A percentile compares a stretch with the other conserved stretches of the same genome.
phyloP scores from a whole-genome alignment of 2,113 vertebrate species.

The Sterrhoptilus dennistouni region DNA sequence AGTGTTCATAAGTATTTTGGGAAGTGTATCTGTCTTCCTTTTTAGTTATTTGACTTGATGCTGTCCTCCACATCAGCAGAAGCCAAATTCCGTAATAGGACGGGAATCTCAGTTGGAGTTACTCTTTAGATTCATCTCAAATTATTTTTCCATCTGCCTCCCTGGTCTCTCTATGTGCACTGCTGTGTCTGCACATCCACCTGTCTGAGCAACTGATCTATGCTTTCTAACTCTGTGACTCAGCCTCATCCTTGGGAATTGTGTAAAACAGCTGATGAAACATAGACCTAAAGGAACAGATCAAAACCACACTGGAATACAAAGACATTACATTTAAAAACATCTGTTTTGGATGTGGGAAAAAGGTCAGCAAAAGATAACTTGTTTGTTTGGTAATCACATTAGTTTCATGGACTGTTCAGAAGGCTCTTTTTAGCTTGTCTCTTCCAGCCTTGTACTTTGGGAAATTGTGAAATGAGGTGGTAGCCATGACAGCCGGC shows the following conservation, averaged over 20 bases:
- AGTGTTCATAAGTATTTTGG: background rate
- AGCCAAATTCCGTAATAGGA: rapidly evolving
- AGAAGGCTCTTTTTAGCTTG: background rate
- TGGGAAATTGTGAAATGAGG: background rate
- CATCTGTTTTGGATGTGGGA: background rate
- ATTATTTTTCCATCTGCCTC: background rate
- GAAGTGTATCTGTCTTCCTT: background rate
- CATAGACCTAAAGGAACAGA: background rate
- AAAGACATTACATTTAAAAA: background rate
- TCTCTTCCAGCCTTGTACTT: background rate
- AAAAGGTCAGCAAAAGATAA: background rate
- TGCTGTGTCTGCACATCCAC: background rate
- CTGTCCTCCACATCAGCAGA: background rate
- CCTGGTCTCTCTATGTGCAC: rapidly evolving
- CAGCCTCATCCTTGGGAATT: background rate
- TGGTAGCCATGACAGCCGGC: background rate
- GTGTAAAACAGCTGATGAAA: background rate
- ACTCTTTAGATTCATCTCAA: background rate
- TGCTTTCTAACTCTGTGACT: background rate
- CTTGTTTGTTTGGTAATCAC: background rate
- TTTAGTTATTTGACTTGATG: background rate
- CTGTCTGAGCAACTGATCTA: background rate
- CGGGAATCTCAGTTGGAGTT: background rate
- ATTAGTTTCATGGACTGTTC: background rate
- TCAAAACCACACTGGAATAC: background rate